Conservation (phyloP, 2,888 invertebrate genomes). For the Cinara cedri region DNA sequence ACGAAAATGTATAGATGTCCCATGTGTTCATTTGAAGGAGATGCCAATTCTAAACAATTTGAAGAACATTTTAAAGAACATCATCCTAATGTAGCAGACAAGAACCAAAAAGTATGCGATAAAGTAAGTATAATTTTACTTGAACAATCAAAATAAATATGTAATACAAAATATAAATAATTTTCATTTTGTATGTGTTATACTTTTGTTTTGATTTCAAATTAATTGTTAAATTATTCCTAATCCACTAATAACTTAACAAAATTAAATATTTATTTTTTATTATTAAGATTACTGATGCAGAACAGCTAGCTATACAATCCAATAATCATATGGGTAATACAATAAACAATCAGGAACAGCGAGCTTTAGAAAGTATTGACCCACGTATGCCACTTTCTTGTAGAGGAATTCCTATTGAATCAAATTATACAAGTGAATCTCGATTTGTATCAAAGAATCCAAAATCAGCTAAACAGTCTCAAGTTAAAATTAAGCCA, state of each 20-base stretch:
- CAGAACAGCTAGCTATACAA: too few species aligned
- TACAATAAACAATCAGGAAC: constrained; percentile 3
- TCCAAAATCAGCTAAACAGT: constrained; percentile 15
- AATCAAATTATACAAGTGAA: constrained; percentile 15
- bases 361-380: constrained; percentile 55
- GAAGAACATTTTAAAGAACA: constrained; percentile 45
- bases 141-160: too few species aligned
- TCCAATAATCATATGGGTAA: background rate
- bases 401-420: constrained; percentile 51
- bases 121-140: constrained; percentile 33
- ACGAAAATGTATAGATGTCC: constrained; percentile 53
- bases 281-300: constrained; percentile 1
- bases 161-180: too few species aligned
- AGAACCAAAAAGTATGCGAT: constrained; percentile 45
- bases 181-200: too few species aligned
- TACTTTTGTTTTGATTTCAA: too few species aligned
- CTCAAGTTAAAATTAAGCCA: constrained; percentile 9
- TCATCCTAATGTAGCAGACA: constrained; percentile 46
- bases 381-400: constrained; percentile 18
- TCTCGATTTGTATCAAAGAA: constrained; percentile 19
- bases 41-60: constrained; percentile 28
- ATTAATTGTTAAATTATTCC: too few species aligned
- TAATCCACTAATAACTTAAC: too few species aligned
- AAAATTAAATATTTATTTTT: too few species aligned
- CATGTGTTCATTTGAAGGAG: constrained; percentile 48